Evolutionary conservation across 2,113 vertebrate species (phyloP).

Genomic region (Tachycineta bicolor): DNA sequence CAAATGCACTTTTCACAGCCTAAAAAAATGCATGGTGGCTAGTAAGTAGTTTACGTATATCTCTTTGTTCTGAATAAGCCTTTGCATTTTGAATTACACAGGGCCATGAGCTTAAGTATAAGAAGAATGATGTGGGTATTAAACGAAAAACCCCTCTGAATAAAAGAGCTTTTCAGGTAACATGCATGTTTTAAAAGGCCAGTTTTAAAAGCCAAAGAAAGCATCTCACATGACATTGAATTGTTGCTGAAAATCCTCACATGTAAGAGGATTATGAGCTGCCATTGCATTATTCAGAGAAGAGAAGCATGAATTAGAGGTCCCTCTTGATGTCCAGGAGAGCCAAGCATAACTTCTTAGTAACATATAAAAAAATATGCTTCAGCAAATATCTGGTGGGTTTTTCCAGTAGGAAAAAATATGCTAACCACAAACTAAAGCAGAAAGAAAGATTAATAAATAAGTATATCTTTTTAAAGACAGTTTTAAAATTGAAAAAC

Average conservation of each 20-base stretch:
- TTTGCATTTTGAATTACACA: conserved; percentile 12
- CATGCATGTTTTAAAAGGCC: background rate
- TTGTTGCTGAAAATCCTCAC: conserved; percentile 28
- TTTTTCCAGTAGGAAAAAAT: background rate
- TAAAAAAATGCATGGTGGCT: background rate
- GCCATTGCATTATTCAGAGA: conserved; percentile 38
- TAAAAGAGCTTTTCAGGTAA: background rate
- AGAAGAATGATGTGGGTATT: background rate
- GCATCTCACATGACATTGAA: background rate
- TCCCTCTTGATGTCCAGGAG: conserved; percentile 29
- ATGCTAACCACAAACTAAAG: background rate
- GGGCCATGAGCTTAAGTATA: background rate
- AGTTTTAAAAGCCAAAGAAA: conserved; percentile 26
- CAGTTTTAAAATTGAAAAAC: background rate
- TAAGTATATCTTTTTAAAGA: background rate
- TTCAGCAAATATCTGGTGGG: background rate
- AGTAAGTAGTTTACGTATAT: background rate
- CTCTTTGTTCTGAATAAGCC: background rate
- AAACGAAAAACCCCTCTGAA: background rate
- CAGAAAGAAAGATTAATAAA: background rate
- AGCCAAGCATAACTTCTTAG: background rate
- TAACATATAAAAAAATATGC: background rate
- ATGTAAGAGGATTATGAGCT: conserved; percentile 35
- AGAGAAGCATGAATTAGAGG: conserved; percentile 43
- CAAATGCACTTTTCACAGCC: background rate